Conservation (phyloP, 2,888 invertebrate species). For the Poecilus cupreus region DNA sequence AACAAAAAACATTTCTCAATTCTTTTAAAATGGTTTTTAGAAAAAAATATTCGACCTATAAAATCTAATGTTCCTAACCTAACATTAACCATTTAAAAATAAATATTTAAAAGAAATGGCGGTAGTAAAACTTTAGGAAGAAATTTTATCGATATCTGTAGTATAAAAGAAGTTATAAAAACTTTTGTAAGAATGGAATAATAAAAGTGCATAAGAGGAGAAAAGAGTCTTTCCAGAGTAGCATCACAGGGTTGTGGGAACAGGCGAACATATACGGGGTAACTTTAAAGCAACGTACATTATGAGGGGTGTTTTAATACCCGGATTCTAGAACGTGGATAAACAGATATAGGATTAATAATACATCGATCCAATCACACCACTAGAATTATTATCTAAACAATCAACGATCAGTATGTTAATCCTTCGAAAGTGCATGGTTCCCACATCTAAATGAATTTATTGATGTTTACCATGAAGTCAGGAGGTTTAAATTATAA, state of each 20-base stretch:
- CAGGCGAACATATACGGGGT: background rate
- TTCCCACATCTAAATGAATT: constrained; percentile 3
- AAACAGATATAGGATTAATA: constrained; percentile 25
- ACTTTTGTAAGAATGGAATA: constrained; percentile 34
- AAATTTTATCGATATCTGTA: constrained; percentile 44
- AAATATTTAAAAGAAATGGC: constrained; percentile 33
- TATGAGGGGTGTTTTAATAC: background rate
- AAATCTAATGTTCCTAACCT: no score
- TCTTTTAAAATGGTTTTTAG: no score
- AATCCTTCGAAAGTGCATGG: constrained; percentile 23
- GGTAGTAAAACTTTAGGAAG: constrained; percentile 19
- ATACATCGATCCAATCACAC: constrained; percentile 16
- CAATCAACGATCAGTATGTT: constrained; percentile 36
- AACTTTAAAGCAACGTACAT: background rate
- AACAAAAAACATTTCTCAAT: no score
- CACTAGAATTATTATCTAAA: constrained; percentile 36
- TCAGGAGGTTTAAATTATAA: background rate
- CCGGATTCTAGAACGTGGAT: background rate
- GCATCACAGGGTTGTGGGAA: background rate
- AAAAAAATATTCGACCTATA: no score
- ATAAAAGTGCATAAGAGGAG: constrained; percentile 33
- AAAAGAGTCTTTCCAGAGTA: background rate
- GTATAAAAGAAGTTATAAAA: constrained; percentile 43
- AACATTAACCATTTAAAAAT: constrained; percentile 20
- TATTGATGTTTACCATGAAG: background rate